These are phyloP conservation scores for Coelinius sp. DNA, from an alignment of 2,888 invertebrate species.

Conservation along the genomic window DNA sequence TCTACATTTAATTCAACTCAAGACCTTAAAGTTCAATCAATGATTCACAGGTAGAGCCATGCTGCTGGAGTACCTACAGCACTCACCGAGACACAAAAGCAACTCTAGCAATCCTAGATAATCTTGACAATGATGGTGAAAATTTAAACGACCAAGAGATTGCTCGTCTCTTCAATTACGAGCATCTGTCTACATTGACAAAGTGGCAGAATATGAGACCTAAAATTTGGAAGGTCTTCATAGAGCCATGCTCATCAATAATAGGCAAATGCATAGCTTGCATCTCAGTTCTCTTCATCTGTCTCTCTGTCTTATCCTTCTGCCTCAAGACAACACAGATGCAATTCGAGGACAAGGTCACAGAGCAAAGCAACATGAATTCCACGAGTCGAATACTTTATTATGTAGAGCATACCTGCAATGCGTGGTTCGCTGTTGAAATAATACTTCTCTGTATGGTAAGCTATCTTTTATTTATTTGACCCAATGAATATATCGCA, in stretches of 20 bases:
- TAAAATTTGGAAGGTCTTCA: slow-evolving; percentile 94
- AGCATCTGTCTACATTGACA: slow-evolving; percentile 86
- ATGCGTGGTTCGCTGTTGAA: slow-evolving; percentile 97
- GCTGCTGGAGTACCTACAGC: slow-evolving; percentile 98
- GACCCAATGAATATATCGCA: not conserved
- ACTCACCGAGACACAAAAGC: slow-evolving; percentile 91
- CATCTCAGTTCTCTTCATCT: slow-evolving; percentile 95
- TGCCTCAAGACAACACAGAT: slow-evolving; percentile 92
- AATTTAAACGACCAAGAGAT: slow-evolving; percentile 94
- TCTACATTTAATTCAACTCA: not conserved
- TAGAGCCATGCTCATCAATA: slow-evolving; percentile 95
- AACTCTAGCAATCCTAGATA: slow-evolving; percentile 94
- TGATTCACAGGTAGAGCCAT: slow-evolving; percentile 83
- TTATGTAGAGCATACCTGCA: slow-evolving; percentile 93
- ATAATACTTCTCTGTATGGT: slow-evolving; percentile 89
- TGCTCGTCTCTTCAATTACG: slow-evolving; percentile 91
- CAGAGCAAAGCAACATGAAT: not conserved
- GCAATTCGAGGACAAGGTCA: slow-evolving; percentile 49
- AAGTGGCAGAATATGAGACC: slow-evolving; percentile 94
- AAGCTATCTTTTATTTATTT: slow-evolving; percentile 69
- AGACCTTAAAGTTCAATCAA: not conserved
- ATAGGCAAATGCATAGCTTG: slow-evolving; percentile 93
- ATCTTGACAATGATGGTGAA: slow-evolving; percentile 94
- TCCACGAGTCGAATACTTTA: slow-evolving; percentile 78
- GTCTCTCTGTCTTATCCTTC: slow-evolving; percentile 95